Evolutionary conservation across 2,888 invertebrate genomes (phyloP), one percentile per base, ranked within the genome.

Genomic region (Hermaeophaga mercurialis): DNA sequence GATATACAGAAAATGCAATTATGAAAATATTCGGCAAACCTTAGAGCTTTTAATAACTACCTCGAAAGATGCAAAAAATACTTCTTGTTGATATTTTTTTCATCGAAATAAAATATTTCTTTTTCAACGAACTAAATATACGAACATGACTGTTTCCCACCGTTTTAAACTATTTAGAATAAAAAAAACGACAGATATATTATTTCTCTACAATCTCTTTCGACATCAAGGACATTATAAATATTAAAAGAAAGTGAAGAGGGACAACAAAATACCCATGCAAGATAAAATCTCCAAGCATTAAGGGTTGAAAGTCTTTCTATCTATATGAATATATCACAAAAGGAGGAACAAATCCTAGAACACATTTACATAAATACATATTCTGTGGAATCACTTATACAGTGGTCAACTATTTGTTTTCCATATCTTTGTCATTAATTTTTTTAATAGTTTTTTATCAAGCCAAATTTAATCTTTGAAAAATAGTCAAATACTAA

Each of bases 241-340:
- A 38, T 15, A 15, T 38, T 38, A 15, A 38, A 14, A 6, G 15
- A 4, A n/a, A n/a, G n/a, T n/a, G n/a, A n/a, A n/a, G n/a, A 15
- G 15, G 38, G 38, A 5, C 38, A 38, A 38, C 38, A 38, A 38
- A 38, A 38, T 38, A 38, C 17, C 5, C 17, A 17, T 6, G 17
- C 15, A n/a, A 15, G 49, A 49, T 49, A 49, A 49, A 36, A 49
- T 49, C 49, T 49, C 7, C 2, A 14, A 17, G 49, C 39, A 49
- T 49, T 49, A 49, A 49, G 49, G 49, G 49, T 17, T 38, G 39
- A 39, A 49, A 49, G 36, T 36, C 8, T 26, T 24, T 49, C 28
- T 26, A 26, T 49, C 38, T 39, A 26, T 28, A 39, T 49, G 5
- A 38, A 38, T 38, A 49, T 49, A 49, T 49, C 49, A 49, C 18